Base-by-base conservation (phyloP, 2,888 invertebrate species). In the Meganola albula region DNA sequence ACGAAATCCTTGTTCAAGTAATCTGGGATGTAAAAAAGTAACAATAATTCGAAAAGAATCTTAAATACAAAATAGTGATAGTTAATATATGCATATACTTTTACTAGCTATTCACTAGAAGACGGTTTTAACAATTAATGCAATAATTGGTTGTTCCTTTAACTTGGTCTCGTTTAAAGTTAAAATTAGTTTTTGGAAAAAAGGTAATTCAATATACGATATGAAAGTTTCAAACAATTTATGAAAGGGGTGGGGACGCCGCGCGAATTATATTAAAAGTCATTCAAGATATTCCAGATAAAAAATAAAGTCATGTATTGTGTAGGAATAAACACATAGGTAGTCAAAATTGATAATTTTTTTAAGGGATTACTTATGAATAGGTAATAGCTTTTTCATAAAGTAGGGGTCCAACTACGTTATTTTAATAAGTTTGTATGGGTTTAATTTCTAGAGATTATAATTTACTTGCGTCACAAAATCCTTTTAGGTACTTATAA, bases 271-370 rank as follows among this genome's bases (percentile, higher is more conserved):
- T 47, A 55, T 52, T 53, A 57, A 53, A 70, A 20, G 8, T 63
- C 68, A 66, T 66, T 76, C 63, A 45, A 70, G 76, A 72, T 52
- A 65, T 62, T 71, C 67, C 70, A 63, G 64, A 35, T 66, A 63
- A 58, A 48, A 68, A 67, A 60, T 61, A 66, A n/a, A 72, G 72
- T 72, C 75, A 70, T 69, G 71, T 71, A 58, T n/a, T n/a, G n/a
- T 57, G 57, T 65, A 71, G 70, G 53, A 71, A 70, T 74, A 74
- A 71, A 74, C n/a, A n/a, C n/a, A n/a, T 84, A 84, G 80, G 72
- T 85, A 85, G 84, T 73, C 67, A 69, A 79, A 78, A 77, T 80
- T 78, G 78, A 78, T 78, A 82, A 78, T 75, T 64, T 80, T 84
- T 82, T 79, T 77, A 80, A 74, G 68, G 78, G 69, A 74, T 77